phyloP scores from a whole-genome alignment of 2,888 invertebrate genomes.

The Sinopyrophorus schimmeli region DNA sequence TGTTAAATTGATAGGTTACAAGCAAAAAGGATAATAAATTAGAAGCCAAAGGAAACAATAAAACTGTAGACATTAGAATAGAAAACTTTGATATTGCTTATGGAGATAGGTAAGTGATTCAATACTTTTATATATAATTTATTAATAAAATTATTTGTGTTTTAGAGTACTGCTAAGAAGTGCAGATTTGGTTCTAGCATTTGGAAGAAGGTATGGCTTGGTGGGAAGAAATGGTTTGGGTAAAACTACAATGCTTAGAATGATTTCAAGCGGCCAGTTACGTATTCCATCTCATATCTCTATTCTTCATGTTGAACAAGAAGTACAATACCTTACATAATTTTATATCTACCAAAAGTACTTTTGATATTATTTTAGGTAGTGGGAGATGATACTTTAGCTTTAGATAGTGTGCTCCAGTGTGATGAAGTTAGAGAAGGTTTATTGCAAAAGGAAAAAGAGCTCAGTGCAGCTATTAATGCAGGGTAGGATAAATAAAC shows the following conservation, averaged over 20 bases:
- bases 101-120: conserved; percentile 77
- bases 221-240: conserved; percentile 97
- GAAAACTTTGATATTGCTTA: conserved; percentile 99
- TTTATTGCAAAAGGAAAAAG: conserved; percentile 80
- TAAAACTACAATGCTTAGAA: conserved; percentile 93
- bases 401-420: conserved; percentile 91
- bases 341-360: neutral
- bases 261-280: conserved; percentile 90
- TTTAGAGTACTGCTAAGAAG: conserved; percentile 84
- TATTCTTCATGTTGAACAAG: conserved; percentile 97
- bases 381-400: conserved; percentile 92
- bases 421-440: conserved; percentile 84
- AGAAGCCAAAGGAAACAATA: conserved; percentile 88
- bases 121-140: conserved; percentile 58
- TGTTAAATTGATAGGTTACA: conserved; percentile 67
- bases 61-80: conserved; percentile 92
- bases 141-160: conserved; percentile 1
- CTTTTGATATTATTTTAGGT: conserved; percentile 58
- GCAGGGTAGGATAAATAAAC: conserved; percentile 68
- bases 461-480: conserved; percentile 77
- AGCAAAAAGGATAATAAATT: conserved; percentile 91
- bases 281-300: conserved; percentile 94
- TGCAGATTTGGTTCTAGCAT: conserved; percentile 86
- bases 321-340: conserved; percentile 57
- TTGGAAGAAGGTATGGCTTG: conserved; percentile 93